Percentiles rank a stretch among this genome's conserved stretches.
phyloP scores from a whole-genome alignment of 2,888 invertebrate species.

The Lissocephala sabroskyi region DNA sequence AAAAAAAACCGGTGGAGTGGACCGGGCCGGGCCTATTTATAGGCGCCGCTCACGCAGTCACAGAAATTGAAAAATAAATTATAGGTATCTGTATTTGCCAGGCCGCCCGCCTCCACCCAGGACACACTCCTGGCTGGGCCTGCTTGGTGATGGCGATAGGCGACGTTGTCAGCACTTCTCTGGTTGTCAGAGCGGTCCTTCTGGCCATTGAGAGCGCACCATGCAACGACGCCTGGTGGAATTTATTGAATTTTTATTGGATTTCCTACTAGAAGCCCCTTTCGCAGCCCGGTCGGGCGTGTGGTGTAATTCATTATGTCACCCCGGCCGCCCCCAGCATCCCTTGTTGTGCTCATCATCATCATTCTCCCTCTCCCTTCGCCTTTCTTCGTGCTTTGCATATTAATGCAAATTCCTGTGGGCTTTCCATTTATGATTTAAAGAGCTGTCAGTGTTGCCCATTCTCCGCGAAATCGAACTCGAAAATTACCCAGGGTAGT shows the following conservation, averaged over 20 bases:
- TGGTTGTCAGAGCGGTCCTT: background rate
- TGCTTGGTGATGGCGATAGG: too few species aligned
- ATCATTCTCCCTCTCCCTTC: too few species aligned
- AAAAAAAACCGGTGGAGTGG: background rate
- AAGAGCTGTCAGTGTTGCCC: too few species aligned
- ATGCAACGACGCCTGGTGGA: slow-evolving; percentile 48
- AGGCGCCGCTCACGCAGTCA: slow-evolving; percentile 33
- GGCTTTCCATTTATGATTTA: slow-evolving; percentile 52
- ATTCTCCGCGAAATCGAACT: too few species aligned
- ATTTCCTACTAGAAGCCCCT: slow-evolving; percentile 27
- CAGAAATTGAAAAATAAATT: slow-evolving; percentile 6
- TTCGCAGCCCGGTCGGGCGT: too few species aligned
- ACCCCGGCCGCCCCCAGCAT: too few species aligned
- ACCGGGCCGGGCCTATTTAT: slow-evolving; percentile 43
- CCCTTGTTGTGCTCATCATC: too few species aligned
- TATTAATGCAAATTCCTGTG: slow-evolving; percentile 59
- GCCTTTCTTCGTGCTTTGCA: slow-evolving; percentile 48
- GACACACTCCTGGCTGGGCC: too few species aligned
- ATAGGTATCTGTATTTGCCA: slow-evolving; percentile 1
- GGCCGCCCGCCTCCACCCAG: background rate
- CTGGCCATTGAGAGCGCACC: background rate
- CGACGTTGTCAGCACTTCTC: background rate
- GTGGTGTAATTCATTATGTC: too few species aligned
- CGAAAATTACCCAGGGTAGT: too few species aligned
- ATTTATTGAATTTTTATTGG: slow-evolving; percentile 67